Conservation (phyloP, 92 coral and sea anemone genomes). For the Porites evermanni region DNA sequence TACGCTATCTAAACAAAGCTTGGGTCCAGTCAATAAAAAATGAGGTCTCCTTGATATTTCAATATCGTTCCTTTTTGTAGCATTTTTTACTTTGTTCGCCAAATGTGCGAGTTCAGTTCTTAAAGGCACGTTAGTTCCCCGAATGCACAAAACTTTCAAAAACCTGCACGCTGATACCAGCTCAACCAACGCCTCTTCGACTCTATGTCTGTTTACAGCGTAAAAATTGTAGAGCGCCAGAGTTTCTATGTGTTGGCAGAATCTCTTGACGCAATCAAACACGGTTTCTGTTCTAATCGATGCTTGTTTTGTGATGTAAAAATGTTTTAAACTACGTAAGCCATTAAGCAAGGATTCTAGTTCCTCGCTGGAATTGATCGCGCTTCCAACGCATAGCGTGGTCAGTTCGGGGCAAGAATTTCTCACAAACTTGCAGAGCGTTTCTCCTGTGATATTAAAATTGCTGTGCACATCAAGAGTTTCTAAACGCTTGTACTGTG, state of each 20-base stretch:
- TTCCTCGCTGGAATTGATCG: constrained; percentile 70
- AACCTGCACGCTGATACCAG: constrained; percentile 54
- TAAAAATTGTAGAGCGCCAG: constrained; percentile 81
- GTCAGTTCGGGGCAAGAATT: constrained; percentile 51
- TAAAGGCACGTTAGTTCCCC: constrained; percentile 83
- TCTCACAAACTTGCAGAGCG: constrained; percentile 60
- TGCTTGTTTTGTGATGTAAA: constrained; percentile 82
- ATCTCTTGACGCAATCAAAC: constrained; percentile 48
- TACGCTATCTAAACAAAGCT: constrained; percentile 62
- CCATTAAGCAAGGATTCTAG: constrained; percentile 61
- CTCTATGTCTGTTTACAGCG: constrained; percentile 68
- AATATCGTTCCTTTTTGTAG: constrained; percentile 62
- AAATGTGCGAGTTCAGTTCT: constrained; percentile 71
- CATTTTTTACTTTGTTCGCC: constrained; percentile 66
- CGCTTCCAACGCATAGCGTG: constrained; percentile 80
- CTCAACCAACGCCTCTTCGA: constrained; percentile 72
- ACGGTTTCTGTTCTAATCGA: constrained; percentile 76
- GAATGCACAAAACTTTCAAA: constrained; percentile 69
- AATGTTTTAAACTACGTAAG: constrained; percentile 63
- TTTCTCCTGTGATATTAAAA: constrained; percentile 71
- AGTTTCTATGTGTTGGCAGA: constrained; percentile 66
- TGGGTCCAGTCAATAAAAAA: constrained; percentile 61
- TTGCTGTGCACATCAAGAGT: constrained; percentile 83
- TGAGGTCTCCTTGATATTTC: constrained; percentile 75
- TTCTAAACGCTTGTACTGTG: constrained; percentile 44